Evolutionary conservation across 37 sponge, comb jelly and placozoan genomes (phyloP), one percentile per base, ranked within the genome.

Genomic region (Mnemiopsis leidyi): DNA sequence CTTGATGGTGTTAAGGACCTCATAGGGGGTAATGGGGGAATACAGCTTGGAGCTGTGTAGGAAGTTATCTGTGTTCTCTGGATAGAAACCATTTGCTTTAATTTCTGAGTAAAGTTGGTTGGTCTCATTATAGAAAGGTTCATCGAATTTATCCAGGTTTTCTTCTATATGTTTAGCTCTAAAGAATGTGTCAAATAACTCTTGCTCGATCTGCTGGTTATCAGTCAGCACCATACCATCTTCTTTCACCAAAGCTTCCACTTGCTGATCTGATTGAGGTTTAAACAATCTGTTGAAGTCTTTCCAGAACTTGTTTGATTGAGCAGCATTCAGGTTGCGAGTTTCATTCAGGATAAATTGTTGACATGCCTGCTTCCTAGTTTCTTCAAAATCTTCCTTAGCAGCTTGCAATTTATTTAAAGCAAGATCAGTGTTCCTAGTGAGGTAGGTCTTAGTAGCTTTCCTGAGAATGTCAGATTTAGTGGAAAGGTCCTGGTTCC

Each of bases 281-380:
- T 25, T 30, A 71, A 71, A 71, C 2, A 71, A 3, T 3, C 7
- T 3, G 26, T 71, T 71, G 23, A 71, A 71, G 73, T 3, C 23
- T 71, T 23, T 71, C 73, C 73, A 71, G 73, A 71, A 71, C 26
- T 71, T 7, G 3, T 71, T 71, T n/a, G 73, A 25, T n/a, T 71
- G 73, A 30, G 73, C 73, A 7, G 26, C 73, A 23, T 71, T 71
- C 21, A 71, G 73, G 25, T 18, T 71, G 3, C 26, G 73, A 18
- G 73, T 7, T n/a, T n/a, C n/a, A n/a, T n/a, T n/a, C n/a, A n/a
- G n/a, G n/a, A n/a, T n/a, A n/a, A n/a, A n/a, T n/a, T 7, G 23
- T 71, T 71, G 73, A 18, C 73, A 71, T 23, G 23, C 73, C 16
- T 3, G 5, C 26, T 71, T 71, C 21, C 73, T 3, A 3, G 25